A percentile compares a stretch with the other conserved stretches of the same genome.
Conservation (phyloP, 92 coral and sea anemone genomes). For the Phenganax stokvisi region DNA sequence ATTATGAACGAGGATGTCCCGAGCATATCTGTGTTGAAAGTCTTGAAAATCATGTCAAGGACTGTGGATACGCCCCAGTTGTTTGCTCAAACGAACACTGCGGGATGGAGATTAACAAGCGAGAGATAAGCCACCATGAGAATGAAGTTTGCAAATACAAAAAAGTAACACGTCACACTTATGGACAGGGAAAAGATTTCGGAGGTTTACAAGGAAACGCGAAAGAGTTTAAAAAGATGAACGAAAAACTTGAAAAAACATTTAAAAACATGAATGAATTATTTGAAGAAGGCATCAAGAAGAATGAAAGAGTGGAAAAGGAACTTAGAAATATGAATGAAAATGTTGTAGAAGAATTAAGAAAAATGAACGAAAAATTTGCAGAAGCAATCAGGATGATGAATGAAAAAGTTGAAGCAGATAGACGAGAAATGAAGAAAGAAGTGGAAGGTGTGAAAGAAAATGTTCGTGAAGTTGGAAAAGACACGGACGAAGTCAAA, state of each 20-base stretch:
- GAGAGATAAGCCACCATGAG: constrained; percentile 1
- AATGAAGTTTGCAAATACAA: constrained; percentile 10
- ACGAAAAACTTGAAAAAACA: not conserved
- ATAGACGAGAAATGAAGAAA: no score
- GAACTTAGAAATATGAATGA: not conserved
- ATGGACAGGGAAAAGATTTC: constrained; percentile 7
- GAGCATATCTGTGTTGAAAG: not conserved
- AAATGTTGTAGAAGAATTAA: not conserved
- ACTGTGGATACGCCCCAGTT: constrained; percentile 20
- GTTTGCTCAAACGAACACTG: not conserved
- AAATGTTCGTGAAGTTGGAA: not conserved
- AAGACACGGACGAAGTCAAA: constrained; percentile 13
- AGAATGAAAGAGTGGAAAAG: no score
- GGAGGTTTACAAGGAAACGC: not conserved
- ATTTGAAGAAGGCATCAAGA: not conserved
- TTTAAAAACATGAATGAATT: not conserved
- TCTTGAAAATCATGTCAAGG: constrained; percentile 14
- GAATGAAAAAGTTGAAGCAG: not conserved
- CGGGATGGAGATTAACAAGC: constrained; percentile 11
- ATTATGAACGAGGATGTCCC: constrained; percentile 6
- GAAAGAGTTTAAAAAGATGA: not conserved
- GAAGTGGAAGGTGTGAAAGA: no score
- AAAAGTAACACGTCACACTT: constrained; percentile 9
- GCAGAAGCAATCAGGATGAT: not conserved
- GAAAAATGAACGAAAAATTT: constrained; percentile 1